Evolutionary conservation across 2,888 invertebrate genomes (phyloP).

Genomic region (Leucozona laternaria): DNA sequence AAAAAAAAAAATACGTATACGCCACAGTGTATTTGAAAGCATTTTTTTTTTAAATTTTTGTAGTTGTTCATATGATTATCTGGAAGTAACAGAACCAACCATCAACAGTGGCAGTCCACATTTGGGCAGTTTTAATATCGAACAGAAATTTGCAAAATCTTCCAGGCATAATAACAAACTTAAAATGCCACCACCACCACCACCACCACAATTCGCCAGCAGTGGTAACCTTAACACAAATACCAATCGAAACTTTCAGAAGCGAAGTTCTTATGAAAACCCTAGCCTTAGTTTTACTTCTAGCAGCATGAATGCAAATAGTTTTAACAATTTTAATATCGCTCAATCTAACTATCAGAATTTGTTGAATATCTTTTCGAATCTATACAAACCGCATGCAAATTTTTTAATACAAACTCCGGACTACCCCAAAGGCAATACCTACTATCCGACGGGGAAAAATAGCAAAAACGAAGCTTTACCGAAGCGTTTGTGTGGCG

Average conservation of each 20-base stretch:
- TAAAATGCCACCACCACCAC: constrained; percentile 55
- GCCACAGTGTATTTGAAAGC: neutral
- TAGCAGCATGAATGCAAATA: constrained; percentile 77
- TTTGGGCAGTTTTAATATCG: constrained; percentile 73
- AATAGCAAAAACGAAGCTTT: constrained; percentile 71
- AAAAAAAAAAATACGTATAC: constrained; percentile 27
- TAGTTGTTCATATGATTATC: constrained; percentile 92
- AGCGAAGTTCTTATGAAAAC: constrained; percentile 75
- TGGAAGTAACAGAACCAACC: constrained; percentile 87
- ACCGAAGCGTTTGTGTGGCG: constrained; percentile 88
- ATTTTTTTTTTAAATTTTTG: constrained; percentile 60
- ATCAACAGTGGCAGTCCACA: constrained; percentile 43
- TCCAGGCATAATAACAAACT: constrained; percentile 76
- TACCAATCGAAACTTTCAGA: constrained; percentile 71
- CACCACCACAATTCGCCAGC: constrained; percentile 53
- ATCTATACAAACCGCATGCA: constrained; percentile 79
- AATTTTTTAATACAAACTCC: constrained; percentile 80
- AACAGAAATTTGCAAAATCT: constrained; percentile 76
- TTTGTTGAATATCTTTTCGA: constrained; percentile 79
- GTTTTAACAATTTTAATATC: constrained; percentile 78
- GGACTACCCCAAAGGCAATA: constrained; percentile 80
- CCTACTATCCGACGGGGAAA: constrained; percentile 75
- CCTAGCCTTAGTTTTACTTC: constrained; percentile 74
- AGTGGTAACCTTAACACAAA: constrained; percentile 64
- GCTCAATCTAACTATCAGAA: constrained; percentile 79